Conservation (phyloP, 2,113 vertebrate species). For the Phaethon lepturus region DNA sequence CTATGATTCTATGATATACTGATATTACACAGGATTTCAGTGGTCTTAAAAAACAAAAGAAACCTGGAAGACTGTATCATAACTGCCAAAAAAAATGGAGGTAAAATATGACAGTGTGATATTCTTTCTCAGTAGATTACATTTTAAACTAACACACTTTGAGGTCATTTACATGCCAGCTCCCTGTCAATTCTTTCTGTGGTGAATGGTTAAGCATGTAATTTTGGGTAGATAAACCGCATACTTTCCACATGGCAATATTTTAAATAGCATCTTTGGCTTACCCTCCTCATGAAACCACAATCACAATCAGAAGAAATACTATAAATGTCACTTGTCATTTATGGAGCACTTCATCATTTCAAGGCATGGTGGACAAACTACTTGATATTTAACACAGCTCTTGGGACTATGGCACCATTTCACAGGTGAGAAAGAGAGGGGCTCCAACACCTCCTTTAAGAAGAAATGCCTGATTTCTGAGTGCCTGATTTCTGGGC, state of each 20-base stretch:
- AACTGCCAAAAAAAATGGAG: neutral
- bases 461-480: neutral
- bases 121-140: neutral
- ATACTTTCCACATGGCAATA: neutral
- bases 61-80: neutral
- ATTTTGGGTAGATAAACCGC: neutral
- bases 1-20: neutral
- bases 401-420: neutral
- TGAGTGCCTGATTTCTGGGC: neutral
- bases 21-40: neutral
- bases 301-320: neutral
- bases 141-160: neutral
- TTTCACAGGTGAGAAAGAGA: neutral
- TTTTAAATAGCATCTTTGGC: neutral
- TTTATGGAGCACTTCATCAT: neutral
- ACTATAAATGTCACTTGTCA: neutral
- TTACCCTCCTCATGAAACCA: neutral
- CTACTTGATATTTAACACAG: neutral
- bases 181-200: neutral
- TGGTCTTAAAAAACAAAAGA: neutral
- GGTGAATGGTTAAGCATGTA: neutral
- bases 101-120: neutral
- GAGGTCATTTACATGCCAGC: neutral
- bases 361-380: neutral
- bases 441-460: neutral